Percentiles rank a stretch among this genome's conserved stretches.
These are phyloP conservation scores for Lutjanus argentimaculatus DNA, from an alignment of 2,797 vertebrate genomes.

Conservation along the genomic window DNA sequence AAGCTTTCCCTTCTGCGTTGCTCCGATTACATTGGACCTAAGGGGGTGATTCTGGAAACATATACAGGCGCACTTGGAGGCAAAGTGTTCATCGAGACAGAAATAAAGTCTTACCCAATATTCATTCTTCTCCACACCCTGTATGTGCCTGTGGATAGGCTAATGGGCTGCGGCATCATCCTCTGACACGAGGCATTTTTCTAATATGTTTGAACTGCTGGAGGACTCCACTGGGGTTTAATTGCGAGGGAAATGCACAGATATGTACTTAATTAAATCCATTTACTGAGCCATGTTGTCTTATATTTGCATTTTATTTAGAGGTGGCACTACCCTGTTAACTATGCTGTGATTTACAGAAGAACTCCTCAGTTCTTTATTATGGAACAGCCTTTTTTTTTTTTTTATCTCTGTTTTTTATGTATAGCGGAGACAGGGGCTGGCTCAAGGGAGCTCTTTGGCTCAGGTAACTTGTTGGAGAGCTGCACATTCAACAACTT, in stretches of 20 bases:
- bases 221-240: constrained; percentile 79
- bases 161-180: constrained; percentile 77
- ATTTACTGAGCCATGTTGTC: constrained; percentile 56
- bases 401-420: constrained; percentile 4
- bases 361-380: constrained; percentile 46
- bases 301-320: constrained; percentile 75
- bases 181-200: constrained; percentile 75
- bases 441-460: constrained; percentile 67
- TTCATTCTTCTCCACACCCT: constrained; percentile 55
- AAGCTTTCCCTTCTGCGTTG: background rate
- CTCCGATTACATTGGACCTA: constrained; percentile 1
- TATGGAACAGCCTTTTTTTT: constrained; percentile 20
- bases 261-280: constrained; percentile 80
- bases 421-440: constrained; percentile 31
- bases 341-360: constrained; percentile 64
- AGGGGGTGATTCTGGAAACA: constrained; percentile 15
- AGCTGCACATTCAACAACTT: constrained; percentile 75
- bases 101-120: constrained; percentile 46
- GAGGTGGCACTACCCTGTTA: constrained; percentile 50
- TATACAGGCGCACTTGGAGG: background rate
- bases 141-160: constrained; percentile 73
- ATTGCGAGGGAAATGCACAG: constrained; percentile 77
- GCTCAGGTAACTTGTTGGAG: constrained; percentile 62
- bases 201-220: constrained; percentile 82
- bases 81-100: constrained; percentile 22